phyloP scores from a whole-genome alignment of 2,797 vertebrate species.

The Mormyrus proboscirostris region DNA sequence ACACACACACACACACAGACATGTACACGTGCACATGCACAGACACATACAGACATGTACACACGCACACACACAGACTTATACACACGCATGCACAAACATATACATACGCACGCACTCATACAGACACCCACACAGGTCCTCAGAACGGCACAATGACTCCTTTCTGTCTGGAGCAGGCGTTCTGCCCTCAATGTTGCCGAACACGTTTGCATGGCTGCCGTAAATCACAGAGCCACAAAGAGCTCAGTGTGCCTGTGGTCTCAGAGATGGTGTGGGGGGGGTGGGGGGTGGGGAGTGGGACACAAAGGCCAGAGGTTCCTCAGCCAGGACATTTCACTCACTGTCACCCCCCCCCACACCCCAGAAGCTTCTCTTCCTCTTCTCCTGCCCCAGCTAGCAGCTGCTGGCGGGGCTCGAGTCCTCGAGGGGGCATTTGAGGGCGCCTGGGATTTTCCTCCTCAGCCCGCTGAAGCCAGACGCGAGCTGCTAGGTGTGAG shows the following conservation, averaged over 20 bases:
- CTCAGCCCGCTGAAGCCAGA: not conserved
- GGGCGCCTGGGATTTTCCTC: not conserved
- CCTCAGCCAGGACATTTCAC: not conserved
- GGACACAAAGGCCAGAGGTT: not conserved
- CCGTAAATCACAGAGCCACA: conserved; percentile 30
- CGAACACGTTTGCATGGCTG: conserved; percentile 17
- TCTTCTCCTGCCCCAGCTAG: not conserved
- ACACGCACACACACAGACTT: not conserved
- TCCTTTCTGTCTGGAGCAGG: conserved; percentile 28
- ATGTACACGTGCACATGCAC: not conserved
- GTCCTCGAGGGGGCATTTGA: not conserved
- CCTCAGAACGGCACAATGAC: conserved; percentile 32
- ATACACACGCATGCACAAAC: conserved; percentile 1
- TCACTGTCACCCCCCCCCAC: not conserved
- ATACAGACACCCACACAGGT: conserved; percentile 16
- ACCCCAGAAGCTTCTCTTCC: not conserved
- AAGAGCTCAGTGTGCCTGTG: conserved; percentile 23
- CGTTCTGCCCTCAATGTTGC: not conserved
- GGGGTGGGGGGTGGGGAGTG: not conserved
- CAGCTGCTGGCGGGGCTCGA: no score
- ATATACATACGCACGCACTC: not conserved
- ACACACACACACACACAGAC: not conserved
- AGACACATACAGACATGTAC: not conserved
- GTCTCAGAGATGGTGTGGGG: not conserved
- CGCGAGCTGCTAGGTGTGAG: not conserved